These are phyloP conservation scores for Chelidonichthys spinosus DNA, from an alignment of 2,797 vertebrate species.

Conservation along the genomic window DNA sequence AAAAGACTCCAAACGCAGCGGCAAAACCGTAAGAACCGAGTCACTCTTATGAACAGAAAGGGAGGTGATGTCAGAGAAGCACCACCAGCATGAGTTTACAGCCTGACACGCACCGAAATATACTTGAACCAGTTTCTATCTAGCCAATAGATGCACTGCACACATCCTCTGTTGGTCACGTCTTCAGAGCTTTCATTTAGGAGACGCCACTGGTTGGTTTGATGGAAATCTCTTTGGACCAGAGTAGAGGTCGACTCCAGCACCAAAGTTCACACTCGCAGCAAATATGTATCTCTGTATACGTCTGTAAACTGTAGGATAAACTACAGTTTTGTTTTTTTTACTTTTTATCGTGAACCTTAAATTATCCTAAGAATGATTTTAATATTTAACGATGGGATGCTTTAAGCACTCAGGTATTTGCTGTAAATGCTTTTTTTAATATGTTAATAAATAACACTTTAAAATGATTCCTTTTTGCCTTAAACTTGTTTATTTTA, in stretches of 20 bases:
- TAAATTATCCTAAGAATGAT: conserved; percentile 58
- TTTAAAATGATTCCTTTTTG: conserved; percentile 51
- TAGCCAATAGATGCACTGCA: conserved; percentile 12
- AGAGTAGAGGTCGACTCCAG: conserved; percentile 7
- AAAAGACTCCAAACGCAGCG: conserved; percentile 69
- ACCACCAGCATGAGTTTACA: conserved; percentile 60
- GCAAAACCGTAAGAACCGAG: conserved; percentile 85
- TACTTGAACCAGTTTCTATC: conserved; percentile 31
- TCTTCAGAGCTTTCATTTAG: conserved; percentile 6
- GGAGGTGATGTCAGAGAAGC: neutral
- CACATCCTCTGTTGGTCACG: conserved; percentile 13
- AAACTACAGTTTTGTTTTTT: conserved; percentile 24
- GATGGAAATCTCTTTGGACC: neutral
- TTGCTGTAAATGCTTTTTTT: conserved; percentile 73
- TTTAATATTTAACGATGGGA: conserved; percentile 65
- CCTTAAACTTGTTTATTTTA: neutral
- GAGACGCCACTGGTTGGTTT: conserved; percentile 6
- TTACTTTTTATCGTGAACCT: conserved; percentile 33
- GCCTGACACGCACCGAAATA: conserved; percentile 5
- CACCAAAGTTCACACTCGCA: conserved; percentile 41
- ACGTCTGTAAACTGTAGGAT: conserved; percentile 33
- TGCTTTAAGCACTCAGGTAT: conserved; percentile 58
- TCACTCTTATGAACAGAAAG: conserved; percentile 83
- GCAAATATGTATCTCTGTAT: conserved; percentile 1
- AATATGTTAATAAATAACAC: conserved; percentile 81